Conservation (phyloP, 2,888 invertebrate genomes). For the Congeria kusceri region DNA sequence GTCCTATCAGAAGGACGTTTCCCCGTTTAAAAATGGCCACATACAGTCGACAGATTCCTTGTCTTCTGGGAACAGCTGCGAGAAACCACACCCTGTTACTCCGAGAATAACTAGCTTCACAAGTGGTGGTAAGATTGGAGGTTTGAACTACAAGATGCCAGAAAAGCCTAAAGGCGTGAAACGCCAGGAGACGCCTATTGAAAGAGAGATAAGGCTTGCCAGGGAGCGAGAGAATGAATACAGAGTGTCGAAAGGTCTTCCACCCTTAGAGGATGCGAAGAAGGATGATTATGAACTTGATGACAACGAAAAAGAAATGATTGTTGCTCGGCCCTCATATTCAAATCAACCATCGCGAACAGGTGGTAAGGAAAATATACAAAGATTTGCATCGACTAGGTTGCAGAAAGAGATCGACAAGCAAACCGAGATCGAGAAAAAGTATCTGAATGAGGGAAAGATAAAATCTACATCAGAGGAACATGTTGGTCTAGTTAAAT, state of each 20-base stretch:
- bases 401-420: slow-evolving; percentile 96
- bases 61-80: slow-evolving; percentile 72
- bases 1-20: slow-evolving; percentile 74
- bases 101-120: slow-evolving; percentile 32
- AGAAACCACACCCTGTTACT: slow-evolving; percentile 42
- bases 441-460: slow-evolving; percentile 89
- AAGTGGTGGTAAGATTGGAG: slow-evolving; percentile 31
- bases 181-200: slow-evolving; percentile 86
- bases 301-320: slow-evolving; percentile 28
- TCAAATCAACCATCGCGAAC: slow-evolving; percentile 22
- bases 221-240: slow-evolving; percentile 87
- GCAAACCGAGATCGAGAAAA: slow-evolving; percentile 93
- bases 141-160: slow-evolving; percentile 33
- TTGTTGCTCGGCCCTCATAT: slow-evolving; percentile 13
- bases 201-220: slow-evolving; percentile 87
- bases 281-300: slow-evolving; percentile 29
- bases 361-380: slow-evolving; percentile 69
- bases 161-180: slow-evolving; percentile 45
- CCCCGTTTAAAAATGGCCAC: slow-evolving; percentile 66
- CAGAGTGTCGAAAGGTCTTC: slow-evolving; percentile 82
- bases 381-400: slow-evolving; percentile 87
- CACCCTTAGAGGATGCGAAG: slow-evolving; percentile 66
- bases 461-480: slow-evolving; percentile 88
- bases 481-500: slow-evolving; percentile 86
- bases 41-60: slow-evolving; percentile 68